Percentiles rank a stretch among this genome's conserved stretches.
Conservation (phyloP, 2,797 vertebrate genomes). For the Triplophysa yarkandensis region DNA sequence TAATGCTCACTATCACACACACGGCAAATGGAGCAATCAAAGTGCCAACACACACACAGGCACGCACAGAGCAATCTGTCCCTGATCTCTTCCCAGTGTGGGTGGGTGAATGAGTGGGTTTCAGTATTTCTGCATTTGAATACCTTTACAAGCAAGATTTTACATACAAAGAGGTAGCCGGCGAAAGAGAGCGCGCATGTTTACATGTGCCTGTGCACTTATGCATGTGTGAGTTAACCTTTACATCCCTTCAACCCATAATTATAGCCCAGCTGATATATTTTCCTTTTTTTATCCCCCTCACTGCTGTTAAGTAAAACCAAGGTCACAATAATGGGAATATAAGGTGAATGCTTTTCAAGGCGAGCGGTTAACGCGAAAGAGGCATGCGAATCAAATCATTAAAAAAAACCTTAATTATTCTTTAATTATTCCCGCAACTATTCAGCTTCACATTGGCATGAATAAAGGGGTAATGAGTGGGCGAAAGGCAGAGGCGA, state of each 20-base stretch:
- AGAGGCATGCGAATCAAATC: slow-evolving; percentile 82
- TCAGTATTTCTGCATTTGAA: slow-evolving; percentile 53
- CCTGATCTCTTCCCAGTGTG: slow-evolving; percentile 33
- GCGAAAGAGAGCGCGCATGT: slow-evolving; percentile 64
- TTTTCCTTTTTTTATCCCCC: slow-evolving; percentile 55
- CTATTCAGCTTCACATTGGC: slow-evolving; percentile 66
- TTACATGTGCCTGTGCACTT: slow-evolving; percentile 55
- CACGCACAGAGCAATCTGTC: slow-evolving; percentile 28
- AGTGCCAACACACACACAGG: slow-evolving; percentile 67
- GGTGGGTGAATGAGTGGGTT: slow-evolving; percentile 37
- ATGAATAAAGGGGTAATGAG: slow-evolving; percentile 65
- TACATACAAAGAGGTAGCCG: slow-evolving; percentile 64
- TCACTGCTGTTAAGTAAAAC: slow-evolving; percentile 67
- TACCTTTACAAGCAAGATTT: slow-evolving; percentile 72
- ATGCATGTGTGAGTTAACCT: slow-evolving; percentile 68
- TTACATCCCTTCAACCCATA: slow-evolving; percentile 76
- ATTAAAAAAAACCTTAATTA: slow-evolving; percentile 84
- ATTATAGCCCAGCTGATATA: slow-evolving; percentile 67
- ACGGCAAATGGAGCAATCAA: slow-evolving; percentile 57
- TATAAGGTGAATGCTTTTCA: slow-evolving; percentile 79
- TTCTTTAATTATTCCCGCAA: slow-evolving; percentile 81
- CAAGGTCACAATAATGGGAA: slow-evolving; percentile 84
- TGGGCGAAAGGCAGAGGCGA: slow-evolving; percentile 68
- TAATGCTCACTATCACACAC: slow-evolving; percentile 17
- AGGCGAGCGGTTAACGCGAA: slow-evolving; percentile 74